These are phyloP conservation scores for Zootoca vivipara DNA, from an alignment of 2,113 vertebrate species.

Conservation along the genomic window DNA sequence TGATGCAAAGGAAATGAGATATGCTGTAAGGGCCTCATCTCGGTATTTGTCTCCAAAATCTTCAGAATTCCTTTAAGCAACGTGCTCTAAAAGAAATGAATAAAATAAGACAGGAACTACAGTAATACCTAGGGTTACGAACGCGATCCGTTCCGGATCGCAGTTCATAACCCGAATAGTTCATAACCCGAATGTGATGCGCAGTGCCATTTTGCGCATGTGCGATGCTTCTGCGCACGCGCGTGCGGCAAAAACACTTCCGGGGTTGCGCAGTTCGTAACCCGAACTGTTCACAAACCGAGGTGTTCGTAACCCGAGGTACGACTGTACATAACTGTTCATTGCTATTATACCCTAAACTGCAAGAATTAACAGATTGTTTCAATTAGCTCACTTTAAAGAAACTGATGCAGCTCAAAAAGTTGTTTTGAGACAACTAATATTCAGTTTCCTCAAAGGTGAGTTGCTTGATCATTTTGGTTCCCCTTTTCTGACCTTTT, in stretches of 20 bases:
- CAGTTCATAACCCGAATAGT: too few species aligned
- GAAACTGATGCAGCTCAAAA: background rate
- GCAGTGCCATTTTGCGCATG: too few species aligned
- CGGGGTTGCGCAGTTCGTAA: too few species aligned
- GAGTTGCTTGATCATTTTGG: too few species aligned
- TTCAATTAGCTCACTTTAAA: background rate
- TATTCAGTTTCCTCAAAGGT: background rate
- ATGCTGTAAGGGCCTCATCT: conserved; percentile 87
- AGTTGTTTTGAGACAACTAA: background rate
- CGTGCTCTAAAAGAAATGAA: conserved; percentile 76
- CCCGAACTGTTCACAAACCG: too few species aligned
- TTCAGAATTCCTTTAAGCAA: conserved; percentile 88
- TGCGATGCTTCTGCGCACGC: too few species aligned
- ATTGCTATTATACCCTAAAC: background rate
- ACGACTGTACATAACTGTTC: background rate
- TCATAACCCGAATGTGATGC: too few species aligned
- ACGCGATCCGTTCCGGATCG: too few species aligned
- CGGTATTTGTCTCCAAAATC: conserved; percentile 85
- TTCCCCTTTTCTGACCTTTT: too few species aligned
- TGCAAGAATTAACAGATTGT: background rate
- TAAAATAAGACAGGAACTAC: background rate
- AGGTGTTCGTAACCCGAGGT: too few species aligned
- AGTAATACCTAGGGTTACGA: too few species aligned
- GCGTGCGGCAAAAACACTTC: too few species aligned
- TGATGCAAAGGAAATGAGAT: conserved; percentile 87